phyloP scores from a whole-genome alignment of 2,888 invertebrate genomes.

The Salticus scenicus region DNA sequence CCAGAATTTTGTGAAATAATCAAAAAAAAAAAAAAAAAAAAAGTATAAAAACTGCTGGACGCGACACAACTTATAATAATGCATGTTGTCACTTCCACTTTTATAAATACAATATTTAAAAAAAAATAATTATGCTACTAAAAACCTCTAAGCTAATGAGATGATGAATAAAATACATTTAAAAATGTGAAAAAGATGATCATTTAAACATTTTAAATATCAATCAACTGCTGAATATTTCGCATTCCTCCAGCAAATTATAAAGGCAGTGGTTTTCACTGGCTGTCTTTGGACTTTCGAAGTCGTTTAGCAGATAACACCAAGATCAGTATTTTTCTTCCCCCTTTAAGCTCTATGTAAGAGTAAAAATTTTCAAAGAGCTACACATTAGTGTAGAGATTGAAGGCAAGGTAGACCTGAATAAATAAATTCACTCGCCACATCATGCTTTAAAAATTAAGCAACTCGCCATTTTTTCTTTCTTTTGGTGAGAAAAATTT shows the following conservation, averaged over 20 bases:
- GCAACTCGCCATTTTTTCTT: no score
- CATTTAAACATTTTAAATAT: background rate
- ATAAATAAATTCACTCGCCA: no score
- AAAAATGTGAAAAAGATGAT: constrained; percentile 32
- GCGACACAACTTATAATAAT: constrained; percentile 12
- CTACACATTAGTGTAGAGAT: constrained; percentile 25
- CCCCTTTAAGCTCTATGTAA: constrained; percentile 60
- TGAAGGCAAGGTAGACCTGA: no score
- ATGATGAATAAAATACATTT: constrained; percentile 38
- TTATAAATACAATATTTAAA: constrained; percentile 31
- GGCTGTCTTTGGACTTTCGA: constrained; percentile 65
- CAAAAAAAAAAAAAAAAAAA: constrained; percentile 14
- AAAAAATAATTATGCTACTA: constrained; percentile 16
- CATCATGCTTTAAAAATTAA: no score
- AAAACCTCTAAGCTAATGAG: constrained; percentile 37
- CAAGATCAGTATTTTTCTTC: constrained; percentile 54
- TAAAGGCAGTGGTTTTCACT: constrained; percentile 63
- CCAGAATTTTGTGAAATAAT: no score
- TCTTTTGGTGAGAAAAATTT: no score
- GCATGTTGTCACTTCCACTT: background rate
- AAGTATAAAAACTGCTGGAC: constrained; percentile 58
- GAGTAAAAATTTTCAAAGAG: constrained; percentile 41
- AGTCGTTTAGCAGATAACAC: constrained; percentile 48
- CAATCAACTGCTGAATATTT: constrained; percentile 31
- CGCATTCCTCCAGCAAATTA: constrained; percentile 39